Evolutionary conservation across 2,888 invertebrate genomes (phyloP), one percentile per base, ranked within the genome.

Genomic region (Tolmerus cingulatus): DNA sequence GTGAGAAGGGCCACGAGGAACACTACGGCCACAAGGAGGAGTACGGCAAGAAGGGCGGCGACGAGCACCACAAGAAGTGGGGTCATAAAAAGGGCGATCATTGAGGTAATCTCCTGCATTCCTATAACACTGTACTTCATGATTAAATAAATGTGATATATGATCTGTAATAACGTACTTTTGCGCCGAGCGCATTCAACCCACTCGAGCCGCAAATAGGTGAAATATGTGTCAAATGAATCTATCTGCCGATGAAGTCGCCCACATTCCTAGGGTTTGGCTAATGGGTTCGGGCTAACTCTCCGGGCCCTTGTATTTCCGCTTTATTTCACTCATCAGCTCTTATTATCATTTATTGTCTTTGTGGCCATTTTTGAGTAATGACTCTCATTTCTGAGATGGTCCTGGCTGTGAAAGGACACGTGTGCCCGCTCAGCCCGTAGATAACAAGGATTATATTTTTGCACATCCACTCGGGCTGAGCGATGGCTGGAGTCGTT

Each of bases 31-130:
- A 96, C 91, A 95, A 96, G 89, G 94, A 95, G 90, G 95, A 96
- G 90, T 95, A 96, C 90, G 96, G 95, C 89, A 96, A 97, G 93
- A 97, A 97, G 91, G 96, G 96, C 14, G 96, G 95, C 76, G 95
- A 96, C 90, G 95, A 96, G 88, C 95, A 96, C 89, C 96, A 96
- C 92, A 97, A 97, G 92, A 95, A 96, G 91, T 96, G 95, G 84
- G 90, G 90, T 87, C 90, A 91, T 87, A 89, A 90, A 87, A 81
- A 87, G 81, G 86, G 76, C 37, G 30, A 86, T 77, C 86, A 86
- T 86, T 88, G 84, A 74, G 86, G 81, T 79, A 87, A 87, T 87
- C 93, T 93, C 88, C 93, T 91, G 30, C 78, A 55, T 87, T 79
- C 79, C 74, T 57, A 40, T 76, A 84, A 82, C 40, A 57, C n/a